phyloP scores from a whole-genome alignment of 2,888 invertebrate genomes.

The Drosophila paranaensis region DNA sequence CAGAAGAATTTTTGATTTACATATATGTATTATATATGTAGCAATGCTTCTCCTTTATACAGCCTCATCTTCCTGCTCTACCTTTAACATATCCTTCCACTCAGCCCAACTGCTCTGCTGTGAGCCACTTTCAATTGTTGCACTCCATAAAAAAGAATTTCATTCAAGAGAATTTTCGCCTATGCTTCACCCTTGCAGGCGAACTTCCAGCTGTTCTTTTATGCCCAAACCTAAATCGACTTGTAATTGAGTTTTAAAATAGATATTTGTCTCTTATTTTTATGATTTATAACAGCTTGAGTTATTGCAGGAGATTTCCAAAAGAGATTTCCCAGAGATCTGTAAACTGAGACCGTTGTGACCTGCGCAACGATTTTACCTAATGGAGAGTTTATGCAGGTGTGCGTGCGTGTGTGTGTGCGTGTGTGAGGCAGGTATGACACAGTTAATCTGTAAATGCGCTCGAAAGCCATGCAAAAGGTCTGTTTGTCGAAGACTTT shows the following conservation, averaged over 20 bases:
- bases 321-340: not conserved
- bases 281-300: constrained; percentile 11
- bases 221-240: not conserved
- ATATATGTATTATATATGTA: not conserved
- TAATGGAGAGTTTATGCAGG: constrained; percentile 21
- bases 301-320: not conserved
- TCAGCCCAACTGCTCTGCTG: not conserved
- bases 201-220: constrained; percentile 2
- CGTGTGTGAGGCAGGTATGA: constrained; percentile 30
- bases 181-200: not conserved
- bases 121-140: constrained; percentile 3
- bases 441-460: constrained; percentile 26
- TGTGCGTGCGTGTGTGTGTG: constrained; percentile 2
- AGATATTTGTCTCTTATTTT: not conserved
- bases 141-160: not conserved
- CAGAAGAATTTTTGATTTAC: too few relatives aligned
- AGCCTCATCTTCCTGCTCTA: not conserved
- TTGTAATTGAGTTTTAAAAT: not conserved
- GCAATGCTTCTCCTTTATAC: too few relatives aligned
- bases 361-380: constrained; percentile 32
- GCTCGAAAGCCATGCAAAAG: constrained; percentile 39
- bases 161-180: not conserved
- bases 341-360: constrained; percentile 17
- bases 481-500: constrained; percentile 37
- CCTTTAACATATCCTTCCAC: not conserved